Conservation (phyloP, 2,113 vertebrate species). For the Chrysochloris asiatica region DNA sequence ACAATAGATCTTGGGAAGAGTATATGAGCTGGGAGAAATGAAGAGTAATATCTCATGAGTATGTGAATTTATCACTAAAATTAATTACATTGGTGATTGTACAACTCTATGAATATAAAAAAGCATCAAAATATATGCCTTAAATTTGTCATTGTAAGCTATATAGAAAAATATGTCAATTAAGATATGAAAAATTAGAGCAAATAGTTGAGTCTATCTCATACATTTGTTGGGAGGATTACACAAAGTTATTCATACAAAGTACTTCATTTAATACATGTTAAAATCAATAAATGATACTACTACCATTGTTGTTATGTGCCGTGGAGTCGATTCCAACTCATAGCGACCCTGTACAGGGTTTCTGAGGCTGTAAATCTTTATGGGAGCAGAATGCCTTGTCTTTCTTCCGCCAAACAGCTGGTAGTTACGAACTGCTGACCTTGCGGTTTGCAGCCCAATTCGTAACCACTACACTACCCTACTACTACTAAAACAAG, state of each 20-base stretch:
- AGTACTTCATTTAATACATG: background rate
- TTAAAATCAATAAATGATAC: conserved; percentile 34
- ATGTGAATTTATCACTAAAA: background rate
- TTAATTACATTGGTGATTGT: background rate
- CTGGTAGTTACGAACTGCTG: no score
- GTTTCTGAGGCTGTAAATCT: no score
- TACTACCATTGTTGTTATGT: background rate
- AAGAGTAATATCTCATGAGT: background rate
- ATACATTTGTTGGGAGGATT: background rate
- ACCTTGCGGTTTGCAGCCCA: no score
- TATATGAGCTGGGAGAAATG: background rate
- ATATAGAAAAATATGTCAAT: background rate
- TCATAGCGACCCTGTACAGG: no score
- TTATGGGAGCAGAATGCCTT: no score
- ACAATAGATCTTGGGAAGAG: no score
- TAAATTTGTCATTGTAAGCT: background rate
- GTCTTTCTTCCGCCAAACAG: no score
- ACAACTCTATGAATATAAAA: conserved; percentile 3
- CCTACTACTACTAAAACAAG: no score
- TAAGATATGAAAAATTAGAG: background rate
- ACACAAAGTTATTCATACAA: background rate
- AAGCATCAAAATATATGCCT: background rate
- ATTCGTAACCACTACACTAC: no score
- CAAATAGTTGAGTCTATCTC: background rate
- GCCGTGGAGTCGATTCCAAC: no score